Evolutionary conservation across 35 echinoderm and acorn worm genomes (phyloP), one percentile per base, ranked within the genome.

Genomic region (Lytechinus pictus): DNA sequence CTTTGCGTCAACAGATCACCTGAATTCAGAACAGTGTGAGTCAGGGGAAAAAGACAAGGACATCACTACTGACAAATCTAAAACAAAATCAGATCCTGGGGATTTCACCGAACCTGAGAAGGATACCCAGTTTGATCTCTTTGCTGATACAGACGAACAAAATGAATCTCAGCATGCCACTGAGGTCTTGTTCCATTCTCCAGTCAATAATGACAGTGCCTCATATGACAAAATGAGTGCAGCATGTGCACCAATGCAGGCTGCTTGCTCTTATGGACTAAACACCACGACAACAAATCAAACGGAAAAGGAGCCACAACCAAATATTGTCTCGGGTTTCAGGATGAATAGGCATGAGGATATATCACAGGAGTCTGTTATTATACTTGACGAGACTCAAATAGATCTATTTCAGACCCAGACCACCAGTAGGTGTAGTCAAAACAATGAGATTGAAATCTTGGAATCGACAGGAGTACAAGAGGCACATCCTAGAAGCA

Each of bases 61-160:
- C 16, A 79, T 24, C 66, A 24, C 6, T 79, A 79, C 16, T 79
- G 66, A 27, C 6, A n/a, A 24, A 79, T 4, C 66, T 6, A 79
- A 79, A 16, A 24, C 66, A n/a, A 79, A 24, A 16, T 90, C 88
- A 14, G 11, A 44, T 54, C 88, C n/a, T 8, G 4, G 9, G n/a
- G 88, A 90, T 27, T 52, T 33, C 52, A 52, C 0, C 28, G 12
- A 44, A 8, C n/a, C 10, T 52, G 27, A 90, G 13, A 12, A 14
- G 52, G 92, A 93, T 27, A 93, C 92, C 53, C 92, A 93, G 92
- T 54, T 93, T 55, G 92, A 93, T 57, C 27, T 93, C 14, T 93
- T 93, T 57, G 92, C 92, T 93, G 54, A 93, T 54, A 53, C 54
- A 16, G 55, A 54, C 3, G 28, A 12, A 4, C 52, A 55, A 13